Evolutionary conservation across 2,888 invertebrate genomes (phyloP).

Genomic region (Lycocerus yunnanus): DNA sequence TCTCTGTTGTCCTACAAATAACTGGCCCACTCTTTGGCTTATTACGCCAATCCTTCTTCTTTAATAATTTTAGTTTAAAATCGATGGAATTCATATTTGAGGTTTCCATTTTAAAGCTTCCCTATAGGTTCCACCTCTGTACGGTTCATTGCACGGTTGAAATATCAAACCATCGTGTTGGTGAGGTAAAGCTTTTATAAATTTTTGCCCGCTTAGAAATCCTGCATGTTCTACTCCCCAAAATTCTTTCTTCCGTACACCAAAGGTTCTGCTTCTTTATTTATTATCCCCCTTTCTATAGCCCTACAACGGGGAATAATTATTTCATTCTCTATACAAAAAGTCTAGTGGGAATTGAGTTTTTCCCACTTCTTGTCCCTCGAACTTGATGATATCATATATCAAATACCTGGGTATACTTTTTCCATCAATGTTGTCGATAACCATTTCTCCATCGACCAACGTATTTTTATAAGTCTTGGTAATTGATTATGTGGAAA

Average conservation of each 20-base stretch:
- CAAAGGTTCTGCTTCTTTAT: constrained; percentile 84
- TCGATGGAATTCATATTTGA: constrained; percentile 92
- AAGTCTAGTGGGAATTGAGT: constrained; percentile 77
- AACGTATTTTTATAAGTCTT: constrained; percentile 81
- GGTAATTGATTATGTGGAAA: constrained; percentile 80
- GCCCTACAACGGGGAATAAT: constrained; percentile 74
- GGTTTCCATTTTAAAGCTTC: constrained; percentile 99
- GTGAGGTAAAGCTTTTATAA: constrained; percentile 82
- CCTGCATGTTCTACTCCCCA: constrained; percentile 86
- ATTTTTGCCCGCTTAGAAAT: too few species aligned
- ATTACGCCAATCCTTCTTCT: constrained; percentile 67
- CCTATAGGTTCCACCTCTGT: constrained; percentile 80
- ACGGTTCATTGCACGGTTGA: constrained; percentile 88
- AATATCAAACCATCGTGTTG: constrained; percentile 98
- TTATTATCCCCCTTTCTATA: constrained; percentile 74
- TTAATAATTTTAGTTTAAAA: constrained; percentile 82
- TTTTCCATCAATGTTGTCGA: constrained; percentile 78
- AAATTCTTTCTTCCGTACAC: constrained; percentile 88
- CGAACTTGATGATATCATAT: constrained; percentile 90
- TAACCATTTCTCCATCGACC: constrained; percentile 98
- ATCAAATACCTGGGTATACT: constrained; percentile 88
- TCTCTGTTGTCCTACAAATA: constrained; percentile 67
- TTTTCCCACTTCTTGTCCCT: constrained; percentile 75
- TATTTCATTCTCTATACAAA: constrained; percentile 76
- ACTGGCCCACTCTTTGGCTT: neutral